Conservation (phyloP, 1,140 invertebrate genomes). For the Drosophila sturtevanti region DNA sequence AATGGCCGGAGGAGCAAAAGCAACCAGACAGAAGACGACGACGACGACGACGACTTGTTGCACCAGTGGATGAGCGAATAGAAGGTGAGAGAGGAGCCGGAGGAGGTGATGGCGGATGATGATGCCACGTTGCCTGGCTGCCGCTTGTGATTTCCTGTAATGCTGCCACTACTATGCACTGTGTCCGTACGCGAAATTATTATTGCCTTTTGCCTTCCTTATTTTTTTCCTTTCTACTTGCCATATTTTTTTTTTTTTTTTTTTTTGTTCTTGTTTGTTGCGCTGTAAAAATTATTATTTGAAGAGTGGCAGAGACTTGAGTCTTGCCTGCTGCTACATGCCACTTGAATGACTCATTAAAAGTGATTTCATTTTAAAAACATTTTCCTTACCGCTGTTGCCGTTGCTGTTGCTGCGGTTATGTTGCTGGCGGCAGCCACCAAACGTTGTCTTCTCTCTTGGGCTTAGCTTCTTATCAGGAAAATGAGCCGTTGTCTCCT, state of each 20-base stretch:
- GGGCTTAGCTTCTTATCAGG: constrained; percentile 74
- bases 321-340: constrained; percentile 57
- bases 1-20: constrained; percentile 68
- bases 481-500: constrained; percentile 43
- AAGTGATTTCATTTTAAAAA: constrained; percentile 80
- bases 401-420: constrained; percentile 33
- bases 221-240: background rate
- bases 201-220: constrained; percentile 66
- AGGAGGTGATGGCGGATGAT: background rate
- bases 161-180: constrained; percentile 69
- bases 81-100: too few relatives aligned
- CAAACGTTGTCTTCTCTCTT: constrained; percentile 45
- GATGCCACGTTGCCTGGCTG: constrained; percentile 15
- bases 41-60: constrained; percentile 70
- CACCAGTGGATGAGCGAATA: constrained; percentile 13
- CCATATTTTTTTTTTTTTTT: constrained; percentile 21
- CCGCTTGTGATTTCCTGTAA: constrained; percentile 60
- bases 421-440: constrained; percentile 29
- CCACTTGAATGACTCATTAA: constrained; percentile 81
- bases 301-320: constrained; percentile 40
- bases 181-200: constrained; percentile 72
- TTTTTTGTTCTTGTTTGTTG: constrained; percentile 62
- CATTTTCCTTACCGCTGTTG: constrained; percentile 71
- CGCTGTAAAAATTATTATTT: constrained; percentile 74
- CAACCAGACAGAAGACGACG: constrained; percentile 24